Evolutionary conservation across 2,797 vertebrate genomes (phyloP).

Genomic region (Salarias fasciatus): DNA sequence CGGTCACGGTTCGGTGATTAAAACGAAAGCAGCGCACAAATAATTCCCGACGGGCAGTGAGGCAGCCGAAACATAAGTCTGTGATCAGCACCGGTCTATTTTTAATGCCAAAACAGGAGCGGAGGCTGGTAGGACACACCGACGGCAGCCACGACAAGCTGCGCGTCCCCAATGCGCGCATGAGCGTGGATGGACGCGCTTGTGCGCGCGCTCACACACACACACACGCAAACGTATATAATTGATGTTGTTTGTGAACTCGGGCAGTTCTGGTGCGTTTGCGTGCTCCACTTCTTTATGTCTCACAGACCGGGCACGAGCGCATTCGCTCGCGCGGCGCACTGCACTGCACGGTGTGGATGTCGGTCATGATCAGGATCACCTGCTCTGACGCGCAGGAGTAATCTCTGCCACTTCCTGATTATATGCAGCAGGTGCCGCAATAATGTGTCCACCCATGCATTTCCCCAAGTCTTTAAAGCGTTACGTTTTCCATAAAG

Average conservation of each 20-base stretch:
- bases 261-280: too few relatives aligned
- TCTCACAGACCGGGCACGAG: background rate
- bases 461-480: too few relatives aligned
- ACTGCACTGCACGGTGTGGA: background rate
- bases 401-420: too few relatives aligned
- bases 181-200: slow-evolving; percentile 40
- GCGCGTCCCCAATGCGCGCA: slow-evolving; percentile 72
- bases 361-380: slow-evolving; percentile 7
- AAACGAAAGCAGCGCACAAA: slow-evolving; percentile 64
- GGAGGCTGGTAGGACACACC: slow-evolving; percentile 62
- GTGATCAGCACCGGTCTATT: slow-evolving; percentile 47
- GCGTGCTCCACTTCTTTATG: too few relatives aligned
- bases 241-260: slow-evolving; percentile 14
- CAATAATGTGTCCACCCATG: too few relatives aligned
- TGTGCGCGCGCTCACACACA: background rate
- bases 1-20: slow-evolving; percentile 61
- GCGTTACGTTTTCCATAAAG: too few relatives aligned
- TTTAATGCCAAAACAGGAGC: slow-evolving; percentile 51
- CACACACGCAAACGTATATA: slow-evolving; percentile 7
- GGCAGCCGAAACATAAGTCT: slow-evolving; percentile 54
- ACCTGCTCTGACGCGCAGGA: too few relatives aligned
- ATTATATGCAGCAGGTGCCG: too few relatives aligned
- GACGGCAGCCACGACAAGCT: slow-evolving; percentile 56
- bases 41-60: slow-evolving; percentile 49
- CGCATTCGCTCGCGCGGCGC: slow-evolving; percentile 1